These are phyloP conservation scores for Oreortyx pictus DNA, from an alignment of 2,797 vertebrate genomes.

Conservation along the genomic window DNA sequence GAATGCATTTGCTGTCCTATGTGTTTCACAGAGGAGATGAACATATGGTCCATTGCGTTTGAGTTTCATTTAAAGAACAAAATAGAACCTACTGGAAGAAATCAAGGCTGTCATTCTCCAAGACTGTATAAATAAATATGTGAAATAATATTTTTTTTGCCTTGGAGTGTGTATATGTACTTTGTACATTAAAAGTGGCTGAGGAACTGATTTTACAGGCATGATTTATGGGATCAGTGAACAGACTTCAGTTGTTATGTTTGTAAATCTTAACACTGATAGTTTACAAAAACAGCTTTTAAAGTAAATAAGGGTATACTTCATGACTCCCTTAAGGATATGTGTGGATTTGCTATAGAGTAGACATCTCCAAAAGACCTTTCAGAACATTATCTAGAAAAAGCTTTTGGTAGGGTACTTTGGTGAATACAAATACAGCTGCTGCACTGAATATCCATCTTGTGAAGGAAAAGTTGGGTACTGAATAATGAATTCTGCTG, in stretches of 20 bases:
- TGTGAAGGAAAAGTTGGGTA: slow-evolving; percentile 34
- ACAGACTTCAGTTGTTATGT: not conserved
- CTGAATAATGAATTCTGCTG: slow-evolving; percentile 56
- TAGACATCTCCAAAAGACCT: not conserved
- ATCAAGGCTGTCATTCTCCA: not conserved
- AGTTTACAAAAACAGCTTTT: slow-evolving; percentile 9
- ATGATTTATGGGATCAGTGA: not conserved
- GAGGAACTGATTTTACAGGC: not conserved
- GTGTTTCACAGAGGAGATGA: not conserved
- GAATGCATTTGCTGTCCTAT: not conserved
- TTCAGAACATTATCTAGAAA: not conserved
- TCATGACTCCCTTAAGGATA: not conserved
- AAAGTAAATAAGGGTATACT: not conserved
- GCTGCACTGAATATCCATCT: slow-evolving; percentile 21
- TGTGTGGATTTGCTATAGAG: not conserved
- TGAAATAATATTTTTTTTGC: slow-evolving; percentile 23
- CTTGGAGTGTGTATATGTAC: not conserved
- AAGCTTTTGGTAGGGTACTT: not conserved
- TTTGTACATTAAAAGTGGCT: not conserved
- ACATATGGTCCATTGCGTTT: not conserved
- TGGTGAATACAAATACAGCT: slow-evolving; percentile 4
- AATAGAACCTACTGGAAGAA: not conserved
- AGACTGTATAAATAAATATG: not conserved
- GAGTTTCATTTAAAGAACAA: not conserved
- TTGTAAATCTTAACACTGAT: not conserved